A percentile compares a stretch with the other conserved stretches of the same genome.
These are phyloP conservation scores for Aphis gossypii DNA, from an alignment of 1,140 invertebrate species.

Conservation along the genomic window DNA sequence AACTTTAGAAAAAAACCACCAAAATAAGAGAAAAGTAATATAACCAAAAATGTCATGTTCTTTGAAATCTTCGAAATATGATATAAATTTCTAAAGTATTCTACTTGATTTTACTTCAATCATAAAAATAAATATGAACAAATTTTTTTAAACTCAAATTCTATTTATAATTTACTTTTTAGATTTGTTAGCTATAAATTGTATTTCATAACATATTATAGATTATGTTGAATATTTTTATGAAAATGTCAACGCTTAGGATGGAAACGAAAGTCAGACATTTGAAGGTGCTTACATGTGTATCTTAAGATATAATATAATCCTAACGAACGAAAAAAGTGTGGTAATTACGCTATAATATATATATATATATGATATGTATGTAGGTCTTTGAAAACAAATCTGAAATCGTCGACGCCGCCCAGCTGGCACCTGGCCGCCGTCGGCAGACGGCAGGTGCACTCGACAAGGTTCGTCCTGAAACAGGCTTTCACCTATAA, in stretches of 20 bases:
- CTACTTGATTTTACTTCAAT: not conserved
- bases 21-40: not conserved
- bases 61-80: not conserved
- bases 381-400: conserved; percentile 33
- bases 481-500: conserved; percentile 22
- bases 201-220: not conserved
- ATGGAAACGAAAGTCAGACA: not conserved
- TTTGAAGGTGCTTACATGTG: not conserved
- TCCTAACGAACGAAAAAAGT: not conserved
- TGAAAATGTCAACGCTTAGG: not conserved
- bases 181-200: not conserved
- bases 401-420: not conserved
- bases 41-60: not conserved
- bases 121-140: not conserved
- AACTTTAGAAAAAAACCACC: not conserved
- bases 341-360: too few species aligned
- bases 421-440: not conserved
- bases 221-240: not conserved
- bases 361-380: not conserved
- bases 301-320: not conserved
- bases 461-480: not conserved
- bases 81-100: not conserved
- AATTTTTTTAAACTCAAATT: not conserved
- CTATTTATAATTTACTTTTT: not conserved
- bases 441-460: not conserved